Percentiles rank a stretch among this genome's conserved stretches.
Conservation (phyloP, 1,140 invertebrate genomes). For the Pachypsylla venusta region DNA sequence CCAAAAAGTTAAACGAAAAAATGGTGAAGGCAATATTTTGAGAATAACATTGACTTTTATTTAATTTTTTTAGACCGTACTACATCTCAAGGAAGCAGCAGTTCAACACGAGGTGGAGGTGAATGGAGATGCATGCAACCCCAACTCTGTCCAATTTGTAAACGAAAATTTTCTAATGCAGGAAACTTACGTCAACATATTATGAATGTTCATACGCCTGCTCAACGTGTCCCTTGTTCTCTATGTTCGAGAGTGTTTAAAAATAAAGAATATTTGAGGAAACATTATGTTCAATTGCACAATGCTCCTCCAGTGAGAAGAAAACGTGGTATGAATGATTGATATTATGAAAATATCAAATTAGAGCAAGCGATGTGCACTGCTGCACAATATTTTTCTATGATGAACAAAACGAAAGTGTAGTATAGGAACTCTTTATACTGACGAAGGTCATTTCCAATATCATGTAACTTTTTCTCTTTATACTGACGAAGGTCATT, state of each 20-base stretch:
- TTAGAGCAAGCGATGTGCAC: no score
- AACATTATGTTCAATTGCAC: slow-evolving; percentile 51
- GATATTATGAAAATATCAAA: no score
- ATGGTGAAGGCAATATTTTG: no score
- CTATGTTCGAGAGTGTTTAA: slow-evolving; percentile 50
- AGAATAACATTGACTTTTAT: no score
- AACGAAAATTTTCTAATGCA: slow-evolving; percentile 46
- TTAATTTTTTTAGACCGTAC: not conserved
- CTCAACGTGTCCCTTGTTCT: slow-evolving; percentile 45
- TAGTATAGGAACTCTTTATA: no score
- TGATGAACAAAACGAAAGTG: no score
- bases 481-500: no score
- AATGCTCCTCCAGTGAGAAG: slow-evolving; percentile 22
- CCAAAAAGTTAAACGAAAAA: no score
- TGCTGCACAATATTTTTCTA: no score
- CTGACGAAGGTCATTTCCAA: no score
- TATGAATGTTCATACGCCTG: slow-evolving; percentile 51
- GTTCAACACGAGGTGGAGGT: not conserved
- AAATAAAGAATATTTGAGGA: slow-evolving; percentile 52
- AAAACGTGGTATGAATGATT: no score
- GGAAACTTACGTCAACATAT: slow-evolving; percentile 58
- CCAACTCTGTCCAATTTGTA: slow-evolving; percentile 42
- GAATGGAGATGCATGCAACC: slow-evolving; percentile 27
- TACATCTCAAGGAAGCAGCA: not conserved
- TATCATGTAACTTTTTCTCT: no score